Conservation (phyloP, 64 coral and sea anemone genomes). For the Montipora efflorescens region DNA sequence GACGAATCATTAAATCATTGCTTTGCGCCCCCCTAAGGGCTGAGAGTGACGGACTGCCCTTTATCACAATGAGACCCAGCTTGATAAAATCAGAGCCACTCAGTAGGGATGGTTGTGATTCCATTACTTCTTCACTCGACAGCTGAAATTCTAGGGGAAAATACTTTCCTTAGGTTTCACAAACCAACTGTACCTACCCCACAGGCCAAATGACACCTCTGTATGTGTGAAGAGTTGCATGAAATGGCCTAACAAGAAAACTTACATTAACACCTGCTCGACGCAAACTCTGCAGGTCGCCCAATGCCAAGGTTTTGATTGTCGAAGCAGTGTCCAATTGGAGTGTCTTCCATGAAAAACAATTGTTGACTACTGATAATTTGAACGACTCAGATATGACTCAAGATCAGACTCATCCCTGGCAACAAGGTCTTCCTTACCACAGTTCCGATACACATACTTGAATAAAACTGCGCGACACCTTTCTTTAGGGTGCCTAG, state of each 20-base stretch:
- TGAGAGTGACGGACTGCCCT: too few relatives aligned
- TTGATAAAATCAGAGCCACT: constrained; percentile 10
- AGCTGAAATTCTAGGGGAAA: constrained; percentile 57
- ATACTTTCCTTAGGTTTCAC: constrained; percentile 45
- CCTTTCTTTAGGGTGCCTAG: too few relatives aligned
- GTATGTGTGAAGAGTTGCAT: not conserved
- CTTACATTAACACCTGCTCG: not conserved
- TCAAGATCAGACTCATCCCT: too few relatives aligned
- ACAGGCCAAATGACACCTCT: constrained; percentile 37
- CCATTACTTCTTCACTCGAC: constrained; percentile 55
- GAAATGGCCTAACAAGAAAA: too few relatives aligned
- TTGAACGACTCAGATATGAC: too few relatives aligned
- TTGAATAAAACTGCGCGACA: too few relatives aligned
- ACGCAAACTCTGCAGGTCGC: not conserved
- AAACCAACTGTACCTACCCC: constrained; percentile 55
- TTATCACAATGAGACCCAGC: not conserved
- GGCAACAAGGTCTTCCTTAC: too few relatives aligned
- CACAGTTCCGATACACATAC: too few relatives aligned
- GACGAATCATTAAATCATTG: too few relatives aligned
- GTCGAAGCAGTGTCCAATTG: not conserved
- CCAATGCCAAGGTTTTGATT: not conserved
- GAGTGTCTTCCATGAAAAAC: too few relatives aligned
- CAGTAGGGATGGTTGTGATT: constrained; percentile 62
- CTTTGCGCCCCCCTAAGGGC: too few relatives aligned
- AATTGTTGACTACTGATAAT: too few relatives aligned